These are phyloP conservation scores for Agapetus fuscipes DNA, from an alignment of 2,888 invertebrate species.

Conservation along the genomic window DNA sequence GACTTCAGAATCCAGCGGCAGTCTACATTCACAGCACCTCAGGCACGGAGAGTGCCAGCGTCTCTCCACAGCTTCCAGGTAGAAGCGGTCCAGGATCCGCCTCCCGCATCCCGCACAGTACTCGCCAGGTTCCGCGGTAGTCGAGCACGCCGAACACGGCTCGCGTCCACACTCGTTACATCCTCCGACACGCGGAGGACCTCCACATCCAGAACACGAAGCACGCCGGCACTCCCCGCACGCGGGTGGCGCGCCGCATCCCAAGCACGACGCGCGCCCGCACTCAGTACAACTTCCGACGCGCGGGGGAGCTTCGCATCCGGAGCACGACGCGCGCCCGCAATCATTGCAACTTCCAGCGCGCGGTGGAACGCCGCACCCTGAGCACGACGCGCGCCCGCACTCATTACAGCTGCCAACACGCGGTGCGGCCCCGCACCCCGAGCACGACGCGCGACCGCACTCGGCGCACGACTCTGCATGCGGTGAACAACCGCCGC, in stretches of 20 bases:
- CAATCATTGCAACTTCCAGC: conserved; percentile 30
- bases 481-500: conserved; percentile 29
- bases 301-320: conserved; percentile 22
- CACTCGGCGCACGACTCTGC: conserved; percentile 31
- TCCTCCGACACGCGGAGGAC: conserved; percentile 23
- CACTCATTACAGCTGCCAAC: conserved; percentile 30
- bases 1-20: conserved; percentile 80
- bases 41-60: conserved; percentile 91
- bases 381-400: conserved; percentile 23
- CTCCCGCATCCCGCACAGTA: conserved; percentile 82
- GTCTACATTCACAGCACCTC: conserved; percentile 83
- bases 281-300: conserved; percentile 30
- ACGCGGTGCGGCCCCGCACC: conserved; percentile 21
- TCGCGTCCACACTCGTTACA: conserved; percentile 32
- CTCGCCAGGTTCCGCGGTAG: conserved; percentile 25
- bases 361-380: conserved; percentile 22
- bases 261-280: conserved; percentile 26
- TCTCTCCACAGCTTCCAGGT: conserved; percentile 83
- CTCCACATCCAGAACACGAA: conserved; percentile 23
- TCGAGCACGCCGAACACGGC: conserved; percentile 31
- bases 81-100: conserved; percentile 81
- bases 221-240: conserved; percentile 30
- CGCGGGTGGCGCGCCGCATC: conserved; percentile 23
- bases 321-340: conserved; percentile 23
- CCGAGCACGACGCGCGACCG: conserved; percentile 26